phyloP scores from a whole-genome alignment of 2,888 invertebrate species.

The Coleophora deauratella region DNA sequence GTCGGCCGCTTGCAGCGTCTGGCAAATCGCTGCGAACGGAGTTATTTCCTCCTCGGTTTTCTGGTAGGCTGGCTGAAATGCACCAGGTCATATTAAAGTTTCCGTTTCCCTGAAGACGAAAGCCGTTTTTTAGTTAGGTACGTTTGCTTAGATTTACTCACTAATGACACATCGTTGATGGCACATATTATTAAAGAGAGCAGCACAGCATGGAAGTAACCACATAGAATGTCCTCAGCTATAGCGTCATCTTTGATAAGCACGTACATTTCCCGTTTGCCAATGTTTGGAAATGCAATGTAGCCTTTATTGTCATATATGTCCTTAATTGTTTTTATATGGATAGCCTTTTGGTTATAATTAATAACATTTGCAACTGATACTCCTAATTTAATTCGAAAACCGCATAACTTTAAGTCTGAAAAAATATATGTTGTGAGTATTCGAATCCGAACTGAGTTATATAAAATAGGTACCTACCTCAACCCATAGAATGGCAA shows the following conservation, averaged over 20 bases:
- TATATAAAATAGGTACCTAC: too few species aligned
- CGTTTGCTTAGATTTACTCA: conserved; percentile 23
- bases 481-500: too few species aligned
- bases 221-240: conserved; percentile 74
- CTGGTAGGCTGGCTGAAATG: conserved; percentile 30
- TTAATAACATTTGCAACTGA: conserved; percentile 58
- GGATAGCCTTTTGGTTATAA: conserved; percentile 19
- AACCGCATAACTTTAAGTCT: conserved; percentile 77
- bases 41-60: conserved; percentile 12
- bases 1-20: conserved; percentile 30
- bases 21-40: conserved; percentile 39
- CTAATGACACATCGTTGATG: conserved; percentile 41
- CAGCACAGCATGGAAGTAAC: conserved; percentile 80
- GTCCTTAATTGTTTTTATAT: conserved; percentile 47
- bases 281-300: conserved; percentile 65
- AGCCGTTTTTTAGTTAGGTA: too few species aligned
- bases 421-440: conserved; percentile 28
- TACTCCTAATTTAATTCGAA: conserved; percentile 73
- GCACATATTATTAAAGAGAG: conserved; percentile 45
- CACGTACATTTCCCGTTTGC: conserved; percentile 67
- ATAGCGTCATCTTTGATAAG: conserved; percentile 66
- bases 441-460: conserved; percentile 1
- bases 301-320: conserved; percentile 68
- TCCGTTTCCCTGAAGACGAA: too few species aligned
- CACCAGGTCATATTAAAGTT: neutral